Conservation (phyloP, 2,888 invertebrate species). For the Apodemia mormo region DNA sequence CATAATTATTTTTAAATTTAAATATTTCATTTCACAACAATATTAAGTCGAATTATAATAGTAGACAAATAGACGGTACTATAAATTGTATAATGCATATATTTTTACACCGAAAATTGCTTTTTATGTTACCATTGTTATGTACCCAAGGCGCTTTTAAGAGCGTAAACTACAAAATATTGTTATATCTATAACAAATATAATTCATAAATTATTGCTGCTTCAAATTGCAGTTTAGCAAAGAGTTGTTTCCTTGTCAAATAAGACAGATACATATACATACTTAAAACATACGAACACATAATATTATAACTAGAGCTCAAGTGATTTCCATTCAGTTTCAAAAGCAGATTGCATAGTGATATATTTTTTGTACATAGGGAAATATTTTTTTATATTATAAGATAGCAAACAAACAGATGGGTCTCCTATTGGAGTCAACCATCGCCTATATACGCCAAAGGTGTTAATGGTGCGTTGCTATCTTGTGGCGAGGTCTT, state of each 20-base stretch:
- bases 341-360: neutral
- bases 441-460: no score
- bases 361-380: no score
- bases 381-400: no score
- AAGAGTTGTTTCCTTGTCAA: neutral
- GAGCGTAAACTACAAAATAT: neutral
- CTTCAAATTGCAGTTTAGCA: neutral
- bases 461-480: no score
- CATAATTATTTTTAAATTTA: no score
- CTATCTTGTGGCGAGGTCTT: no score
- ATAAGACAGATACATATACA: no score
- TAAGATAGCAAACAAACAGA: no score
- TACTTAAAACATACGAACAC: no score
- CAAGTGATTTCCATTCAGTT: neutral
- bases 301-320: neutral
- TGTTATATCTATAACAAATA: neutral
- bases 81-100: neutral
- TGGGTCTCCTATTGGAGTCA: no score
- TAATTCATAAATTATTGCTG: constrained; percentile 1
- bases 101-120: neutral
- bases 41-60: neutral
- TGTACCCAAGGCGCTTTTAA: neutral
- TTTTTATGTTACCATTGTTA: neutral
- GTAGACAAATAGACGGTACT: neutral
- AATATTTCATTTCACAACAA: no score